A percentile compares a stretch with the other conserved stretches of the same genome.
These are phyloP conservation scores for Sminthurinus aureus DNA, from an alignment of 2,888 invertebrate species.

Conservation along the genomic window DNA sequence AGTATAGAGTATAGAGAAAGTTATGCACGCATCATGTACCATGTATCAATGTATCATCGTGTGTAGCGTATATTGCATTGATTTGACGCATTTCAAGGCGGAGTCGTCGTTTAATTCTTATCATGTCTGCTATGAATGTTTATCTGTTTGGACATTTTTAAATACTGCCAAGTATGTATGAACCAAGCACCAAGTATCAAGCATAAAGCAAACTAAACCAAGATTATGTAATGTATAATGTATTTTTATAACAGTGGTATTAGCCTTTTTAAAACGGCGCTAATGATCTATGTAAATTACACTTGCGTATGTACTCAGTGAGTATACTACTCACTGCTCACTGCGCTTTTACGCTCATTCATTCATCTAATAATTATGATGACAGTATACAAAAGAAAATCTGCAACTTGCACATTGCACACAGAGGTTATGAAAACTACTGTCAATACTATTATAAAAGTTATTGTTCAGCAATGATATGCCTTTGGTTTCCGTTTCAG, in stretches of 20 bases:
- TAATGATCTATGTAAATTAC: conserved; percentile 28
- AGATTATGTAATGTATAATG: too few relatives aligned
- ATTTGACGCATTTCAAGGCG: conserved; percentile 35
- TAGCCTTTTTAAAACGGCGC: background rate
- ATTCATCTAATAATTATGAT: background rate
- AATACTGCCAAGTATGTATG: conserved; percentile 10
- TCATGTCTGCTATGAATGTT: conserved; percentile 31
- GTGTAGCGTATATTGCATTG: background rate
- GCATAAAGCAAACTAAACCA: too few relatives aligned
- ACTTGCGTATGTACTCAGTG: conserved; percentile 3
- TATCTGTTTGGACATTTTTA: conserved; percentile 33
- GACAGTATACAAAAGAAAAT: too few relatives aligned
- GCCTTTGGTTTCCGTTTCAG: too few relatives aligned
- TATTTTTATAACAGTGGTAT: background rate
- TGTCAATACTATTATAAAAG: too few relatives aligned
- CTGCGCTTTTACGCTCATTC: background rate
- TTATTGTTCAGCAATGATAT: too few relatives aligned
- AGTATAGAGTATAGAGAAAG: too few relatives aligned
- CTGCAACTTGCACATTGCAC: too few relatives aligned
- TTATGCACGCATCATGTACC: too few relatives aligned
- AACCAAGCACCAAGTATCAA: too few relatives aligned
- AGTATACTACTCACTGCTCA: background rate
- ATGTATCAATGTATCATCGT: too few relatives aligned
- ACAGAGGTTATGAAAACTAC: too few relatives aligned
- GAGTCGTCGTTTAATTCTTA: conserved; percentile 35